phyloP scores from a whole-genome alignment of 2,888 invertebrate genomes.

The Meteorus cinctellus region DNA sequence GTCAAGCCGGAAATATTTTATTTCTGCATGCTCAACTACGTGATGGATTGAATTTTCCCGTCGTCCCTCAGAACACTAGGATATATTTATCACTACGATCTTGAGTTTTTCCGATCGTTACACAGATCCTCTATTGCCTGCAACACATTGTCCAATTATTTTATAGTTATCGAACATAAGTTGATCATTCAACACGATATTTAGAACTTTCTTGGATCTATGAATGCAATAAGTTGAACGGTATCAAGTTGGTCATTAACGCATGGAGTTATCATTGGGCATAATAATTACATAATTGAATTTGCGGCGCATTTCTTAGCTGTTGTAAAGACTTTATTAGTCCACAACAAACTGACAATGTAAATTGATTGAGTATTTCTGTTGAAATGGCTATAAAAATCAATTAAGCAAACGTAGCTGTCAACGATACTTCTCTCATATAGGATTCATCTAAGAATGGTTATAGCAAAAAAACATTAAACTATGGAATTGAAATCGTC shows the following conservation, averaged over 20 bases:
- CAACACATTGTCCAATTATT: constrained; percentile 53
- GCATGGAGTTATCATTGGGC: constrained; percentile 67
- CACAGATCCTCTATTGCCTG: constrained; percentile 68
- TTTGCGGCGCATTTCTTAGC: constrained; percentile 12
- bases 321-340: neutral
- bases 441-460: too few relatives aligned
- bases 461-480: too few relatives aligned
- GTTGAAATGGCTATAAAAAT: constrained; percentile 3
- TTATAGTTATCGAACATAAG: neutral
- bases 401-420: too few relatives aligned
- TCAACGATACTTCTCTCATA: neutral
- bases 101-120: constrained; percentile 41
- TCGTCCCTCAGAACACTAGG: constrained; percentile 3
- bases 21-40: constrained; percentile 40
- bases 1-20: constrained; percentile 19
- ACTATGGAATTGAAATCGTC: too few relatives aligned
- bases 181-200: constrained; percentile 2
- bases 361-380: neutral
- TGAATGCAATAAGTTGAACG: constrained; percentile 27
- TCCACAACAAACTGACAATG: neutral
- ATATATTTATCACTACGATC: constrained; percentile 23
- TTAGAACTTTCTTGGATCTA: neutral
- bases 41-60: constrained; percentile 17
- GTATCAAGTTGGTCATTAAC: constrained; percentile 52
- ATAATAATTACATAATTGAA: constrained; percentile 45